Conservation (phyloP, 2,113 vertebrate species). For the Chlorodrepanis virens region DNA sequence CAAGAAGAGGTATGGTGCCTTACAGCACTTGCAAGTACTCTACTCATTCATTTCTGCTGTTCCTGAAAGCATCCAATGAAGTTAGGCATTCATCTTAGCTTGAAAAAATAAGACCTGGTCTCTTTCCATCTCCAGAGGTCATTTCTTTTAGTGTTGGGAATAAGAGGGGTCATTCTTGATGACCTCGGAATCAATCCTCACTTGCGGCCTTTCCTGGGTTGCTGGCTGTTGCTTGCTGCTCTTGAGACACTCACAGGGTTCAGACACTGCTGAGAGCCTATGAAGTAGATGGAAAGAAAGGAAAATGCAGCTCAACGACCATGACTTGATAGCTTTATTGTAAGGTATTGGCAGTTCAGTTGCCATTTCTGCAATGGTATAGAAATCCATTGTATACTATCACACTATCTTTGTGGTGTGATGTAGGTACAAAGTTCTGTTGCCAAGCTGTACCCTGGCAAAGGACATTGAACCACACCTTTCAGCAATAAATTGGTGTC, state of each 20-base stretch:
- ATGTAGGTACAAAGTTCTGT: not conserved
- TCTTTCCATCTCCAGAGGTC: not conserved
- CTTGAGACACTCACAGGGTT: not conserved
- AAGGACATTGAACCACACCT: not conserved
- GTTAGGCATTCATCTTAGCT: not conserved
- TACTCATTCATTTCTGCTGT: not conserved
- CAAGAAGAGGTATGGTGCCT: not conserved
- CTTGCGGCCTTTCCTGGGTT: not conserved
- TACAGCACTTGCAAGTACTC: not conserved
- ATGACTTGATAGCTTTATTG: not conserved
- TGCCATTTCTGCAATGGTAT: not conserved
- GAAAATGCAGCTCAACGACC: not conserved
- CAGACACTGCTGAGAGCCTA: not conserved
- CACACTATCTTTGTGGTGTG: not conserved
- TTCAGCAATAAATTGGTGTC: not conserved
- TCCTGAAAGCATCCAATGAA: not conserved
- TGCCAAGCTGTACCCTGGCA: not conserved
- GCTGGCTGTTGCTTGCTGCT: not conserved
- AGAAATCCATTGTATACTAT: accelerated
- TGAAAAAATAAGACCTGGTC: not conserved
- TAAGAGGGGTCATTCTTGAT: not conserved
- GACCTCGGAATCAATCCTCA: not conserved
- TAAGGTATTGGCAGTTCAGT: not conserved
- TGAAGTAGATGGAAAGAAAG: not conserved
- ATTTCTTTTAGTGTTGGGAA: not conserved